These are phyloP conservation scores for Aricia artaxerxes DNA, from an alignment of 2,888 invertebrate species.

Conservation along the genomic window DNA sequence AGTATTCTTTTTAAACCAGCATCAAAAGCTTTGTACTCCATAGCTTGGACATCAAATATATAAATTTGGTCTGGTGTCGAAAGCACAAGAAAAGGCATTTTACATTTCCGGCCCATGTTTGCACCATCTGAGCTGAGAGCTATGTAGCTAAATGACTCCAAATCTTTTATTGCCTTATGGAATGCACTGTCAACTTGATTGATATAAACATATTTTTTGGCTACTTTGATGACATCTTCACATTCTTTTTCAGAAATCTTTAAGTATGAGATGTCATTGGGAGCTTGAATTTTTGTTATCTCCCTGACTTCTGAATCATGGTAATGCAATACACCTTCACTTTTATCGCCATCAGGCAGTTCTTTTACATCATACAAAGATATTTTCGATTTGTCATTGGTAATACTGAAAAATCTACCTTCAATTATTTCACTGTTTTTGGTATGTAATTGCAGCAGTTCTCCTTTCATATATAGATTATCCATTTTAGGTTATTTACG, in stretches of 20 bases:
- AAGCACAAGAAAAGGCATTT: conserved; percentile 70
- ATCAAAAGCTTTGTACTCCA: conserved; percentile 74
- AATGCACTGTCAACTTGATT: conserved; percentile 71
- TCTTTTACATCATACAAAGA: conserved; percentile 70
- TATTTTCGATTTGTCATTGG: conserved; percentile 69
- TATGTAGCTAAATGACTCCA: conserved; percentile 60
- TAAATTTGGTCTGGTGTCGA: conserved; percentile 72
- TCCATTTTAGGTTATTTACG: conserved; percentile 59
- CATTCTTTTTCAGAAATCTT: conserved; percentile 69
- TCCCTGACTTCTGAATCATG: conserved; percentile 68
- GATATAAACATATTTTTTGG: conserved; percentile 70
- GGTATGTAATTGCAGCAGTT: conserved; percentile 71
- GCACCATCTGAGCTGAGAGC: conserved; percentile 71
- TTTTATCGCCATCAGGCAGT: conserved; percentile 54
- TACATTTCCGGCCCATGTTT: conserved; percentile 74
- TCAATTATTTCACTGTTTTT: conserved; percentile 67
- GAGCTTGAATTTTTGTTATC: conserved; percentile 65
- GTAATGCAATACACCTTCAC: conserved; percentile 67
- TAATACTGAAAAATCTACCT: conserved; percentile 72
- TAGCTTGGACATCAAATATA: conserved; percentile 74
- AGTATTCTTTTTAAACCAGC: conserved; percentile 72
- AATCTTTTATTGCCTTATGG: conserved; percentile 66
- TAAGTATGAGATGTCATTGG: conserved; percentile 56
- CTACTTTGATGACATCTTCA: conserved; percentile 65
- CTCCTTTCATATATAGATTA: conserved; percentile 71